Evolutionary conservation across 2,113 vertebrate species (phyloP).

Genomic region (Odontesthes bonariensis): DNA sequence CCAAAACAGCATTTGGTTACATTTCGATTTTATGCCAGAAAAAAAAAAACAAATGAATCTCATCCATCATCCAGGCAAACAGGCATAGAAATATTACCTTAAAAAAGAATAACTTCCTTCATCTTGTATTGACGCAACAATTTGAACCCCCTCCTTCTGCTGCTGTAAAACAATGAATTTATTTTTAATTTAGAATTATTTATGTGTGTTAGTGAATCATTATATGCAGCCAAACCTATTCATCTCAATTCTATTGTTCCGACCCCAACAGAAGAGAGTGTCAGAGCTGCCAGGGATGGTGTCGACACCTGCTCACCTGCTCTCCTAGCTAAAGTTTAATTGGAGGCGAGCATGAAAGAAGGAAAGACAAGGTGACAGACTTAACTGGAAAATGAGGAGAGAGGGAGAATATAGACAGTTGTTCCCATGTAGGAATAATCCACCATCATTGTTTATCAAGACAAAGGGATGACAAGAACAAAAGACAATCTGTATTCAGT

Average conservation of each 20-base stretch:
- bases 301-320: constrained; percentile 60
- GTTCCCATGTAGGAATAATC: constrained; percentile 2
- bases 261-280: constrained; percentile 16
- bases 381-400: constrained; percentile 32
- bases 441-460: constrained; percentile 37
- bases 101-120: constrained; percentile 26
- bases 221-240: constrained; percentile 60
- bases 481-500: constrained; percentile 43
- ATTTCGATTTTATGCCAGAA: constrained; percentile 18
- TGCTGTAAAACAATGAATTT: constrained; percentile 22
- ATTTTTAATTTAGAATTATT: constrained; percentile 45
- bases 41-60: constrained; percentile 7
- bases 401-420: constrained; percentile 25
- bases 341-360: constrained; percentile 28
- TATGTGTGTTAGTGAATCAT: constrained; percentile 64
- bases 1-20: neutral
- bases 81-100: constrained; percentile 18
- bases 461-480: constrained; percentile 47
- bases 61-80: constrained; percentile 31
- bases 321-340: constrained; percentile 54
- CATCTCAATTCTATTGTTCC: constrained; percentile 58
- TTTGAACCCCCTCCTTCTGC: constrained; percentile 62
- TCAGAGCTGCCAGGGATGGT: constrained; percentile 45
- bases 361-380: constrained; percentile 32
- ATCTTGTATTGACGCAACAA: constrained; percentile 34